phyloP scores from a whole-genome alignment of 2,888 invertebrate genomes.

The Hypercompe scribonia region DNA sequence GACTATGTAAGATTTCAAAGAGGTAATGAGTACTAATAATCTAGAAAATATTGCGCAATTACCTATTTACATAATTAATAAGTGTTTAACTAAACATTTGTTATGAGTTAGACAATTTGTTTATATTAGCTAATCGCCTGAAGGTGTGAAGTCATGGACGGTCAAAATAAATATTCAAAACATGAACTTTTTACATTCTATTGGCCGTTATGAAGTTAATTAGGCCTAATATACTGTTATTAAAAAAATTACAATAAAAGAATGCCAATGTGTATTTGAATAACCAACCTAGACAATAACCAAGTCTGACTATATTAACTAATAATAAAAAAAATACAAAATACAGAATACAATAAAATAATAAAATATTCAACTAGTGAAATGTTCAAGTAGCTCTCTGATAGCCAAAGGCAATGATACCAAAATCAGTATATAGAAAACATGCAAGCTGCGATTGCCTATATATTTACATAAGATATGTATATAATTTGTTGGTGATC shows the following conservation, averaged over 20 bases:
- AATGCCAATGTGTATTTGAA: neutral
- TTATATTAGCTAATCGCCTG: constrained; percentile 5
- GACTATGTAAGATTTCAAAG: neutral
- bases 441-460: no score
- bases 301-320: neutral
- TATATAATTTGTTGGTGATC: no score
- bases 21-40: constrained; percentile 26
- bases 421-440: no score
- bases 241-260: neutral
- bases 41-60: constrained; percentile 19
- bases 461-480: no score
- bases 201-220: neutral
- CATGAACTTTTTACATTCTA: neutral
- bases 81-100: constrained; percentile 18
- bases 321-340: no score
- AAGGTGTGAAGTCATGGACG: constrained; percentile 15
- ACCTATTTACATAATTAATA: constrained; percentile 22
- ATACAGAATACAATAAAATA: neutral
- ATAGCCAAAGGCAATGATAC: neutral
- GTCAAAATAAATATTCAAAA: constrained; percentile 2
- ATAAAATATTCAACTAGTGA: no score
- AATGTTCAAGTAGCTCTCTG: neutral
- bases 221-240: neutral
- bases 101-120: constrained; percentile 9
- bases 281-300: neutral